A percentile compares a stretch with the other conserved stretches of the same genome.
Conservation (phyloP, 92 coral and sea anemone species). For the Porites divaricata region DNA sequence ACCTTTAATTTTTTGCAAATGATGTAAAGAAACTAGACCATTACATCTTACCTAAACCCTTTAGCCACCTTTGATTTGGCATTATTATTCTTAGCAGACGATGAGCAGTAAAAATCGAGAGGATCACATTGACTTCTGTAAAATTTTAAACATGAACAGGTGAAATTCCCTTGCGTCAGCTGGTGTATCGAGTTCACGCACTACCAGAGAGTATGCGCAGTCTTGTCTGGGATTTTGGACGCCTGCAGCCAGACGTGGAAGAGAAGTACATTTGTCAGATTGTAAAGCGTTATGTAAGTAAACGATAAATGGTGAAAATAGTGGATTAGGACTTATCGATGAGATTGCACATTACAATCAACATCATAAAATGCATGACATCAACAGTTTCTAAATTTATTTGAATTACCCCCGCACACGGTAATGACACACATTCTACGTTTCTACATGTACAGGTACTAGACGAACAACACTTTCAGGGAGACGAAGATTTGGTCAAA, state of each 20-base stretch:
- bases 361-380: no score
- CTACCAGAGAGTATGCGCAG: slow-evolving; percentile 86
- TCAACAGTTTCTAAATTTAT: no score
- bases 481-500: slow-evolving; percentile 52
- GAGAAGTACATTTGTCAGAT: slow-evolving; percentile 74
- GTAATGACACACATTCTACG: not conserved
- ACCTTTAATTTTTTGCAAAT: no score
- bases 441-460: slow-evolving; percentile 59
- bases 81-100: no score
- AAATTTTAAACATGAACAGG: slow-evolving; percentile 34
- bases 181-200: slow-evolving; percentile 84
- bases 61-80: no score
- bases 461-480: slow-evolving; percentile 57
- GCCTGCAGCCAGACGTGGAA: slow-evolving; percentile 77
- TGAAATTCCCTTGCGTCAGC: slow-evolving; percentile 75
- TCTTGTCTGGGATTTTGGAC: slow-evolving; percentile 92
- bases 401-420: not conserved
- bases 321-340: not conserved
- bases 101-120: no score
- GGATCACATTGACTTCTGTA: not conserved
- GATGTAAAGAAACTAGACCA: no score
- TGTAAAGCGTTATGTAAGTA: slow-evolving; percentile 75
- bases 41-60: no score
- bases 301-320: not conserved
- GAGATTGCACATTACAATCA: not conserved